phyloP scores from a whole-genome alignment of 1,140 invertebrate species.

The Plectrocnemia conspersa region DNA sequence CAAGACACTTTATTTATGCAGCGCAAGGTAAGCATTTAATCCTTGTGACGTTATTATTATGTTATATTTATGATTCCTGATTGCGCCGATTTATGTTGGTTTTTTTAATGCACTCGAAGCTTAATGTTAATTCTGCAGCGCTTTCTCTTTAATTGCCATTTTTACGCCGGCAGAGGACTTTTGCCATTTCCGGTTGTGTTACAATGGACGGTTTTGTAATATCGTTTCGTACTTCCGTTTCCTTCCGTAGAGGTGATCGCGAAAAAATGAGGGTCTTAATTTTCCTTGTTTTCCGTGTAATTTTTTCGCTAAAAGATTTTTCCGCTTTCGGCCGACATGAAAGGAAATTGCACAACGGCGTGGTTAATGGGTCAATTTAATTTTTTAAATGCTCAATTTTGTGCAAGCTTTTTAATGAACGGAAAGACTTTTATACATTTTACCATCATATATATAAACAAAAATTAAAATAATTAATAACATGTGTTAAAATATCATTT shows the following conservation, averaged over 20 bases:
- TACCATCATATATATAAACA: too few species aligned
- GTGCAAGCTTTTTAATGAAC: too few species aligned
- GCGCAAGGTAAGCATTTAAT: too few species aligned
- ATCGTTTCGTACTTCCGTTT: conserved; percentile 17
- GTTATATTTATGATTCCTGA: too few species aligned
- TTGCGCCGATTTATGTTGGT: too few species aligned
- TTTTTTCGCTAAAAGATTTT: conserved; percentile 11
- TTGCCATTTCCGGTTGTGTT: conserved; percentile 13
- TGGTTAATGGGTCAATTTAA: conserved; percentile 24
- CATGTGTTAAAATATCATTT: too few species aligned
- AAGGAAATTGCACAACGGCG: conserved; percentile 14
- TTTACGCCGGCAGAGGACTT: conserved; percentile 8
- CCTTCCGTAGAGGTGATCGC: conserved; percentile 2
- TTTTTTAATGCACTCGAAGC: too few species aligned
- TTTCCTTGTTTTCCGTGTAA: conserved; percentile 19
- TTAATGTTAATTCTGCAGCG: background rate
- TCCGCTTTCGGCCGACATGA: conserved; percentile 11
- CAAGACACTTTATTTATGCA: background rate
- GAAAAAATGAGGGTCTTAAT: conserved; percentile 18
- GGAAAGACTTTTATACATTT: too few species aligned
- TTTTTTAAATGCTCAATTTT: too few species aligned
- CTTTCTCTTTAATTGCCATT: conserved; percentile 19
- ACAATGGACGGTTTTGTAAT: conserved; percentile 20
- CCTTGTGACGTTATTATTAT: too few species aligned
- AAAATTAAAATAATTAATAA: too few species aligned